Conservation (phyloP, 2,888 invertebrate genomes). For the Leptopilina myrica region DNA sequence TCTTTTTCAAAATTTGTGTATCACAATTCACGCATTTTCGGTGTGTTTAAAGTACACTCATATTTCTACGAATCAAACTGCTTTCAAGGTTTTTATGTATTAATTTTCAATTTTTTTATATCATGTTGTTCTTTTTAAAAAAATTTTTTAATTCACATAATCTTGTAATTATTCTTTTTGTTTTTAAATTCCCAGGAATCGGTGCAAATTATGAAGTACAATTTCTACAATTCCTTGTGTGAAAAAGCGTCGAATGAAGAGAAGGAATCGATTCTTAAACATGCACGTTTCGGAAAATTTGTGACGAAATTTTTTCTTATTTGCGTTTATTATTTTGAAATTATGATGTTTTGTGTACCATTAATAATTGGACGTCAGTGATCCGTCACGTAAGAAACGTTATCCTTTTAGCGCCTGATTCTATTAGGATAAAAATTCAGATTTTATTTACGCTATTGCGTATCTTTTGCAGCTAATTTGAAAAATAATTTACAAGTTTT, state of each 20-base stretch:
- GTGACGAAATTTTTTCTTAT: not conserved
- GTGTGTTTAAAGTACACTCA: not conserved
- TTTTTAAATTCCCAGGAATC: not conserved
- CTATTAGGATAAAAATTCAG: slow-evolving; percentile 1
- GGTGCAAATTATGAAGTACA: not conserved
- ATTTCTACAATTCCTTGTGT: not conserved
- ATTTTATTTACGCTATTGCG: not conserved
- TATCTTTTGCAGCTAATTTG: not conserved
- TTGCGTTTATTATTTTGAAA: not conserved
- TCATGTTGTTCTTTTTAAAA: too few species aligned
- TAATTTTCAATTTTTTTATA: not conserved
- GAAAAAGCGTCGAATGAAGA: not conserved
- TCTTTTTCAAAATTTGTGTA: not conserved
- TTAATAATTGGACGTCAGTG: not conserved
- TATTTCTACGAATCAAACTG: not conserved
- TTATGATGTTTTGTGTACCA: not conserved
- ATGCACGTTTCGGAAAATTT: not conserved
- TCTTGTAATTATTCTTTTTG: too few species aligned
- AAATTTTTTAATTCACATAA: too few species aligned
- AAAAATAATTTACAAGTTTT: not conserved
- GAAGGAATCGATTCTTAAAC: not conserved
- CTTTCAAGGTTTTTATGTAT: not conserved
- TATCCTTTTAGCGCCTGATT: not conserved
- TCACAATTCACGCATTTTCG: not conserved
- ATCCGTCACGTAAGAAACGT: not conserved